Evolutionary conservation across 2,797 vertebrate genomes (phyloP).

Genomic region (Dendrocincla tyrannina): DNA sequence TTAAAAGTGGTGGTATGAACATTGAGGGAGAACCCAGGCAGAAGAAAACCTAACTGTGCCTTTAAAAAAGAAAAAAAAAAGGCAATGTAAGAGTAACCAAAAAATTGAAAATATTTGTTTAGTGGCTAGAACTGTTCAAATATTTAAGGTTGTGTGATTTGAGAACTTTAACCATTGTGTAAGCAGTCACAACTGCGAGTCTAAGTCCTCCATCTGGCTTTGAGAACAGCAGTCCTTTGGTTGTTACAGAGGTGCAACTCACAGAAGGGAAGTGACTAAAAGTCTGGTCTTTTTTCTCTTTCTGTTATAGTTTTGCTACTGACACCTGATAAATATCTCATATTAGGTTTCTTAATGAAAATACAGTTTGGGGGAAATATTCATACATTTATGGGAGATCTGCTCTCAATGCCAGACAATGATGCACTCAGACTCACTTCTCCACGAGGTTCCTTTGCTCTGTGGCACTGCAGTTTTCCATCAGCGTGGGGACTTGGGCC

Average conservation of each 20-base stretch:
- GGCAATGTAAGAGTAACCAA: background rate
- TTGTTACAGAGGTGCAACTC: background rate
- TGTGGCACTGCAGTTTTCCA: background rate
- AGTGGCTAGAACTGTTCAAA: background rate
- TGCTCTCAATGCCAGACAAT: fast-evolving
- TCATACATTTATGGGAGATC: background rate
- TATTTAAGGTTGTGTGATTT: background rate
- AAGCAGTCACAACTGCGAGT: background rate
- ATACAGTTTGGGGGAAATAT: background rate
- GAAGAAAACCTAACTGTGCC: background rate
- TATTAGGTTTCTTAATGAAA: background rate
- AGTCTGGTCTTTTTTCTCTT: fast-evolving
- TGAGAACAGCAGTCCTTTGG: background rate
- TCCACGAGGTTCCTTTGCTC: background rate
- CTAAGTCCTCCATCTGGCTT: background rate
- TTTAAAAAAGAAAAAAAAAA: background rate
- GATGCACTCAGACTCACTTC: background rate
- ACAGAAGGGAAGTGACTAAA: background rate
- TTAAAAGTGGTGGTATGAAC: background rate
- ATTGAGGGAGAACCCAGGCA: background rate
- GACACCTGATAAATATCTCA: background rate
- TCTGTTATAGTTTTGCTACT: background rate
- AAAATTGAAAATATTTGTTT: background rate
- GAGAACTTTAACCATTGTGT: background rate
- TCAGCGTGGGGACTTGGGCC: background rate